phyloP scores from a whole-genome alignment of 2,113 vertebrate species.

The Macquaria ambigua region DNA sequence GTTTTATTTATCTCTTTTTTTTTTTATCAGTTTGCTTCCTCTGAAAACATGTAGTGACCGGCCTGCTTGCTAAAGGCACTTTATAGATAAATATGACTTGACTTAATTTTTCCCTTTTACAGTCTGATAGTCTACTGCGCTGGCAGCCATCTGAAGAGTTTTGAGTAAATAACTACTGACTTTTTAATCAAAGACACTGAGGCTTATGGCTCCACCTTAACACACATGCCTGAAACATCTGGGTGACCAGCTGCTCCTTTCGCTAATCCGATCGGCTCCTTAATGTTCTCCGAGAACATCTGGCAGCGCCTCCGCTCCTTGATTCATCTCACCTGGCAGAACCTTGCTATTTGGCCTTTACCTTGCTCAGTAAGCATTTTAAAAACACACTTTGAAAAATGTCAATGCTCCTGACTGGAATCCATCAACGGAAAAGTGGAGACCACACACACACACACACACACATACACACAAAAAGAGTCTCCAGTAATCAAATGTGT shows the following conservation, averaged over 20 bases:
- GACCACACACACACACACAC: neutral
- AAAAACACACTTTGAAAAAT: slow-evolving; percentile 43
- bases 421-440: slow-evolving; percentile 27
- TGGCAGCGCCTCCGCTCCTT: slow-evolving; percentile 67
- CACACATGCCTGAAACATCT: slow-evolving; percentile 72
- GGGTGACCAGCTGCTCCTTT: slow-evolving; percentile 70
- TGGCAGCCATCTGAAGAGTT: slow-evolving; percentile 66
- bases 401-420: slow-evolving; percentile 13
- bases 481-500: slow-evolving; percentile 29
- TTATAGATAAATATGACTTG: slow-evolving; percentile 42
- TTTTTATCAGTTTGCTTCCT: slow-evolving; percentile 26
- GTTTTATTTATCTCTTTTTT: slow-evolving; percentile 21
- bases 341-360: slow-evolving; percentile 56
- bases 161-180: slow-evolving; percentile 77
- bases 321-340: slow-evolving; percentile 74
- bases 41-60: slow-evolving; percentile 20
- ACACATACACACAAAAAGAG: no score
- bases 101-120: slow-evolving; percentile 43
- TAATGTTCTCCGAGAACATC: slow-evolving; percentile 70
- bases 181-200: slow-evolving; percentile 77
- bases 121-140: slow-evolving; percentile 33
- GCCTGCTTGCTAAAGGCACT: slow-evolving; percentile 21
- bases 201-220: slow-evolving; percentile 70
- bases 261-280: slow-evolving; percentile 72
- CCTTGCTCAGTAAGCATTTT: slow-evolving; percentile 60